phyloP scores from a whole-genome alignment of 2,888 invertebrate species.

The Orthosia cruda region DNA sequence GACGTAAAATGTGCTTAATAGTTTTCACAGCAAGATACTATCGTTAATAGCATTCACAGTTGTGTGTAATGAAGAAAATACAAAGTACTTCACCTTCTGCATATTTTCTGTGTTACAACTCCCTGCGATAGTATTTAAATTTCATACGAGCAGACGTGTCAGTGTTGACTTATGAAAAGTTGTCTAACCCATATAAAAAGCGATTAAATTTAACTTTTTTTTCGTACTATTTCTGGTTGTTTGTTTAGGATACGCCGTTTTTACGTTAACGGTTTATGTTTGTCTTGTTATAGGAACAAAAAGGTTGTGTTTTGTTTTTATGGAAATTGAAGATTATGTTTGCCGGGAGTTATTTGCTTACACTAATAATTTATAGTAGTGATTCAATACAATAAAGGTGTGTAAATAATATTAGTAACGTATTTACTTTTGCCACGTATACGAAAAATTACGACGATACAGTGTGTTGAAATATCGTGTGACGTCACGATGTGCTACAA shows the following conservation, averaged over 20 bases:
- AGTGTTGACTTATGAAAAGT: conserved; percentile 50
- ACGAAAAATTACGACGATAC: no score
- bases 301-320: background rate
- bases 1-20: background rate
- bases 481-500: no score
- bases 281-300: background rate
- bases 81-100: conserved; percentile 14
- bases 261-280: conserved; percentile 11
- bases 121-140: conserved; percentile 35
- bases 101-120: background rate
- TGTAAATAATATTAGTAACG: no score
- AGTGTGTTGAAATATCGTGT: no score
- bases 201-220: conserved; percentile 37
- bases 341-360: no score
- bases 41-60: no score
- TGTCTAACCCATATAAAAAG: conserved; percentile 30
- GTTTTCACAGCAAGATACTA: background rate
- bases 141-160: conserved; percentile 32
- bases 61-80: background rate
- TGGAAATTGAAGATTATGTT: background rate
- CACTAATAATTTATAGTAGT: no score
- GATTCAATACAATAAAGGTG: no score
- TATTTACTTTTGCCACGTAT: no score
- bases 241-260: conserved; percentile 27
- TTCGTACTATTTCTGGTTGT: conserved; percentile 25